These are phyloP conservation scores for Addax nasomaculatus DNA, from an alignment of 2,113 vertebrate species.

Conservation along the genomic window DNA sequence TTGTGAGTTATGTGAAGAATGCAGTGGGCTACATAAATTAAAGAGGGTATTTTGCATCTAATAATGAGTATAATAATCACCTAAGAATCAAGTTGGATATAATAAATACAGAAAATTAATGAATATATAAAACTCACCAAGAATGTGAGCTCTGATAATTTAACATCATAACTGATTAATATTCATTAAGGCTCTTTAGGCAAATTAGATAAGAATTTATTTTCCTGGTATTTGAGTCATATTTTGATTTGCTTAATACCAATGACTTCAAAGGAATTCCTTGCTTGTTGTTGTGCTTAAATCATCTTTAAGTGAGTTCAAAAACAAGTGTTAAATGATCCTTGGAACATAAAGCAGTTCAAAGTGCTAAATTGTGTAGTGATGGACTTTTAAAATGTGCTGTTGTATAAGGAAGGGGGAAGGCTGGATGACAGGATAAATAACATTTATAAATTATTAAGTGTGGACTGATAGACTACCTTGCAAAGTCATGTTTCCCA, in stretches of 20 bases:
- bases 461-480: not conserved
- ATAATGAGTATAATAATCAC: constrained; percentile 1
- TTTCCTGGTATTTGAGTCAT: constrained; percentile 40
- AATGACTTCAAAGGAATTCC: constrained; percentile 4
- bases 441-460: not conserved
- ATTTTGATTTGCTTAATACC: constrained; percentile 33
- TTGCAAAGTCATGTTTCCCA: not conserved
- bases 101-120: constrained; percentile 19
- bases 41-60: not conserved
- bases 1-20: not conserved
- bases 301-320: not conserved
- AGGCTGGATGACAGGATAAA: not conserved
- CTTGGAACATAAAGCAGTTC: constrained; percentile 3
- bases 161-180: constrained; percentile 41
- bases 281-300: not conserved
- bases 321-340: constrained; percentile 15
- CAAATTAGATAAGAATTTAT: constrained; percentile 39
- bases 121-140: not conserved
- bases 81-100: not conserved
- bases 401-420: not conserved
- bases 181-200: constrained; percentile 6
- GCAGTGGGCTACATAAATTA: not conserved
- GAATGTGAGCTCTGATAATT: constrained; percentile 35
- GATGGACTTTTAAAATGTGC: not conserved
- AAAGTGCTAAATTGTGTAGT: not conserved